A percentile compares a stretch with the other conserved stretches of the same genome.
These are phyloP conservation scores for Ligdia adustata DNA, from an alignment of 2,888 invertebrate species.

Conservation along the genomic window DNA sequence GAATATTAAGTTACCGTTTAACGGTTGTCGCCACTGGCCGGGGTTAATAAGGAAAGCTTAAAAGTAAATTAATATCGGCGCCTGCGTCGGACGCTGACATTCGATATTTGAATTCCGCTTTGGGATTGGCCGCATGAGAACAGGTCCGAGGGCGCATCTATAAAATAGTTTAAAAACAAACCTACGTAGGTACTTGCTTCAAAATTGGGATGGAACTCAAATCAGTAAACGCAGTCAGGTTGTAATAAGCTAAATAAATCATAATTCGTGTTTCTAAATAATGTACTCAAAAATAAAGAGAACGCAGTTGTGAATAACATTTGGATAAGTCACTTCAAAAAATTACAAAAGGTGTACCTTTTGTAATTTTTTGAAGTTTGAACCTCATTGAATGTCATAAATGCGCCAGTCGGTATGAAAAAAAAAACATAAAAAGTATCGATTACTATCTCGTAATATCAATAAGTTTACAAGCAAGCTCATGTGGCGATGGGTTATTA, in stretches of 20 bases:
- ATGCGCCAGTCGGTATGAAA: background rate
- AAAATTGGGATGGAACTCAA: no score
- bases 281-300: no score
- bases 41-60: slow-evolving; percentile 49
- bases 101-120: slow-evolving; percentile 60
- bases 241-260: no score
- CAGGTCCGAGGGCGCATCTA: slow-evolving; percentile 52
- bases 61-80: slow-evolving; percentile 56
- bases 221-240: no score
- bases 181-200: no score
- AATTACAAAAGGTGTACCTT: no score
- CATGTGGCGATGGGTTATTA: slow-evolving; percentile 35
- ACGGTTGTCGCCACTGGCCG: slow-evolving; percentile 20
- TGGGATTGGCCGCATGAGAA: slow-evolving; percentile 45
- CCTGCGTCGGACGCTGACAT: slow-evolving; percentile 49
- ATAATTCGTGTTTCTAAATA: no score
- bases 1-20: slow-evolving; percentile 27
- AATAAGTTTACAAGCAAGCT: slow-evolving; percentile 49
- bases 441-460: slow-evolving; percentile 48
- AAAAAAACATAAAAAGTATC: slow-evolving; percentile 32
- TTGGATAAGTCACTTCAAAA: no score
- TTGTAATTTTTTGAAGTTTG: no score
- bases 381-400: background rate
- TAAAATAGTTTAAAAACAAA: no score
- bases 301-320: no score